Evolutionary conservation across 2,113 vertebrate species (phyloP).

Genomic region (Thunnus thynnus): DNA sequence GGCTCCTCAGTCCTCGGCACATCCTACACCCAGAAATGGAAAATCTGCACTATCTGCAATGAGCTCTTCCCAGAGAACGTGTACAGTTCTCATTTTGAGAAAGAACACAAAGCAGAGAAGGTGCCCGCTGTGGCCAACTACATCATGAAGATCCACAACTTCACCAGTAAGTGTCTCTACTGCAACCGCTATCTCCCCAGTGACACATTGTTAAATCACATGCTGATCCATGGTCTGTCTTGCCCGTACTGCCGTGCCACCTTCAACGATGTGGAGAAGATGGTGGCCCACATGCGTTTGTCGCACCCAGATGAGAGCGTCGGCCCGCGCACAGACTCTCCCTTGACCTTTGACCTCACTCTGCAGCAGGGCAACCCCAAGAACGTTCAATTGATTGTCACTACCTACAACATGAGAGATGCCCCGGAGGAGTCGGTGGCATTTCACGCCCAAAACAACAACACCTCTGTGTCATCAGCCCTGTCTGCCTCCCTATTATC

Average conservation of each 20-base stretch:
- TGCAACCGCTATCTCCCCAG: conserved; percentile 98
- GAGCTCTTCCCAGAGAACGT: conserved; percentile 99
- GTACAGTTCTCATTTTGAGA: conserved; percentile 97
- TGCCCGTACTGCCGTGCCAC: conserved; percentile 97
- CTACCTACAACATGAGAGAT: conserved; percentile 97
- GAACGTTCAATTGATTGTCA: conserved; percentile 96
- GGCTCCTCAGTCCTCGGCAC: conserved; percentile 87
- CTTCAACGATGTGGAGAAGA: conserved; percentile 99
- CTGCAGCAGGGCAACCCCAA: conserved; percentile 98
- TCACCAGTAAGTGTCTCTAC: conserved; percentile 99
- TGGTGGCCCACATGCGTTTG: conserved; percentile 97
- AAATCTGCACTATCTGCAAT: conserved; percentile 99
- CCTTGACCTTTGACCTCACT: conserved; percentile 96
- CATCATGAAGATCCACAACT: conserved; percentile 99
- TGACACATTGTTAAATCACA: conserved; percentile 96
- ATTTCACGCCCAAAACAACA: conserved; percentile 93
- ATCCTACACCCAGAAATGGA: conserved; percentile 98
- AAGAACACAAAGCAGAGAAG: conserved; percentile 99
- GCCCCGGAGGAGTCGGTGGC: conserved; percentile 96
- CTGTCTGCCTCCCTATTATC: conserved; percentile 82
- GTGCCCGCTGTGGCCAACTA: conserved; percentile 98
- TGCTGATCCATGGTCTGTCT: conserved; percentile 97
- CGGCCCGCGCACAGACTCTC: conserved; percentile 95
- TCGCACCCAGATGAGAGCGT: conserved; percentile 94
- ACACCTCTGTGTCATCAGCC: conserved; percentile 74